These are phyloP conservation scores for Rhadina sibilatrix DNA, from an alignment of 2,113 vertebrate species.

Conservation along the genomic window DNA sequence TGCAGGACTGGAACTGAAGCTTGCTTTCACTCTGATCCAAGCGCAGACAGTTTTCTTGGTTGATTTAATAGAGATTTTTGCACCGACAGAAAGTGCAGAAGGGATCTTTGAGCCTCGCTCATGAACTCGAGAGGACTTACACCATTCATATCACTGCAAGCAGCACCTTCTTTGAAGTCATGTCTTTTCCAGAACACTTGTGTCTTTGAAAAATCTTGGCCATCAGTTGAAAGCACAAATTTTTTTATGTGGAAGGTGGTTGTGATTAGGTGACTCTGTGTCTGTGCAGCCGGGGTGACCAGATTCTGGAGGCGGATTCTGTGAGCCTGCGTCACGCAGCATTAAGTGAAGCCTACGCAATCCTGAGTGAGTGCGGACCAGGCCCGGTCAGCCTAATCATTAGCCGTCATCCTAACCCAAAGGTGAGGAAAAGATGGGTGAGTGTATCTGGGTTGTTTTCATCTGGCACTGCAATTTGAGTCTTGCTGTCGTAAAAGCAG, in stretches of 20 bases:
- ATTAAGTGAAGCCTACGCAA: conserved; percentile 90
- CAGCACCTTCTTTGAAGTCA: neutral
- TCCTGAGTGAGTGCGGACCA: conserved; percentile 92
- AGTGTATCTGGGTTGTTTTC: neutral
- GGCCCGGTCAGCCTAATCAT: conserved; percentile 93
- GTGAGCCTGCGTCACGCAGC: conserved; percentile 89
- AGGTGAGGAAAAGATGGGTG: conserved; percentile 73
- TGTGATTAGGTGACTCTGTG: neutral
- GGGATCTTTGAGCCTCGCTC: neutral
- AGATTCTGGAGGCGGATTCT: conserved; percentile 92
- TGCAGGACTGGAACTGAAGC: neutral
- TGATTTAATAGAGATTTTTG: neutral
- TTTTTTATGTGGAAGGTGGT: neutral
- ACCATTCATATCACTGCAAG: neutral
- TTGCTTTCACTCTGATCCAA: neutral
- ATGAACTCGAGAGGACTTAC: neutral
- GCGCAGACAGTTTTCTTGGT: neutral
- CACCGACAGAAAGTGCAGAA: neutral
- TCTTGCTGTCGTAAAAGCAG: neutral
- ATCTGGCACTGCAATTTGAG: neutral
- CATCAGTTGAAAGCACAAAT: neutral
- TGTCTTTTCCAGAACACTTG: neutral
- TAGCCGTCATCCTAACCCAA: conserved; percentile 92
- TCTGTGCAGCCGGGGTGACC: conserved; percentile 87
- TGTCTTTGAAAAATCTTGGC: neutral